Evolutionary conservation across 2,113 vertebrate genomes (phyloP).

Genomic region (Thunnus maccoyii): DNA sequence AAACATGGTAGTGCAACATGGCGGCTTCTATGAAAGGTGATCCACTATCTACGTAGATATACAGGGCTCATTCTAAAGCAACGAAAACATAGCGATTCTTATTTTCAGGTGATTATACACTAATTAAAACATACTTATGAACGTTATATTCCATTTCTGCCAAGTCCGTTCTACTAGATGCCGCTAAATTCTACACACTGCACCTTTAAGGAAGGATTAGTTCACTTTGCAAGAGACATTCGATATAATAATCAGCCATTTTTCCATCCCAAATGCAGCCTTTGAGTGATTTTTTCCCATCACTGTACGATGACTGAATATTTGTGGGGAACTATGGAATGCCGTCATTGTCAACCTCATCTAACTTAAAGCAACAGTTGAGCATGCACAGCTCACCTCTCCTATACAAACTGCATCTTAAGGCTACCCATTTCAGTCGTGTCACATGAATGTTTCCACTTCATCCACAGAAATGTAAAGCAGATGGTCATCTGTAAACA

Average conservation of each 20-base stretch:
- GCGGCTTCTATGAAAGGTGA: too few species aligned
- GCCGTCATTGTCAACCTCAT: constrained; percentile 61
- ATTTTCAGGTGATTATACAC: too few species aligned
- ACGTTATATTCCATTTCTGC: too few species aligned
- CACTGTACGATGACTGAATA: constrained; percentile 3
- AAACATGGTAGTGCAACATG: too few species aligned
- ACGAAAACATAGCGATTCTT: too few species aligned
- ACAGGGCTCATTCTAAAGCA: too few species aligned
- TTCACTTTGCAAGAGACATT: constrained; percentile 18
- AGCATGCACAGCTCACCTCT: constrained; percentile 67
- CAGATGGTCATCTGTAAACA: constrained; percentile 74
- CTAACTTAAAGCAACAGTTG: constrained; percentile 56
- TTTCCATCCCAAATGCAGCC: constrained; percentile 26
- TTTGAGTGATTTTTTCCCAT: constrained; percentile 14
- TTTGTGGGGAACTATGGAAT: constrained; percentile 45
- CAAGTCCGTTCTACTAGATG: too few species aligned
- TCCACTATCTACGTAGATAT: too few species aligned
- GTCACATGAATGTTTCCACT: constrained; percentile 61
- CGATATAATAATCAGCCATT: constrained; percentile 10
- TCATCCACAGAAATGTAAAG: constrained; percentile 57
- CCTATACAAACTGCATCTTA: constrained; percentile 43
- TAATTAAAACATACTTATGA: too few species aligned
- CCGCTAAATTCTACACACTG: too few species aligned
- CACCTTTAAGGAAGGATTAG: neutral
- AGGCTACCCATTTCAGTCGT: constrained; percentile 42